These are phyloP conservation scores for Polypterus senegalus DNA, from an alignment of 2,113 vertebrate genomes.

Conservation along the genomic window DNA sequence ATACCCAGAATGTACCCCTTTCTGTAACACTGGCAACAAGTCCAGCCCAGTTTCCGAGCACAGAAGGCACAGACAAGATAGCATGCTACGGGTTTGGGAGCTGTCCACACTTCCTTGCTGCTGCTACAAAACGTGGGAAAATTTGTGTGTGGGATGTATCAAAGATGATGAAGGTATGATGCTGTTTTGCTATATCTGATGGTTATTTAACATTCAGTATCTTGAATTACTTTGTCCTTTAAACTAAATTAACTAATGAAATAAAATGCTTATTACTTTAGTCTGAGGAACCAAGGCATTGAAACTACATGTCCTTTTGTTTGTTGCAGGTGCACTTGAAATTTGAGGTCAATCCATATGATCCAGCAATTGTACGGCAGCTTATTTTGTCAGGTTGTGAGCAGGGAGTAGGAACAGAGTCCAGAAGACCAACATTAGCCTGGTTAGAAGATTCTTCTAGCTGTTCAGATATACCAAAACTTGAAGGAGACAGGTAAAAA, in stretches of 20 bases:
- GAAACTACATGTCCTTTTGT: conserved; percentile 13
- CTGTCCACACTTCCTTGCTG: conserved; percentile 91
- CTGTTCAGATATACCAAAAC: conserved; percentile 93
- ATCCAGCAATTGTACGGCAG: conserved; percentile 84
- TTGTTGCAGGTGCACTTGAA: conserved; percentile 82
- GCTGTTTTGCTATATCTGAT: too few relatives aligned
- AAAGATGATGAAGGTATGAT: conserved; percentile 92
- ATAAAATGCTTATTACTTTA: not conserved
- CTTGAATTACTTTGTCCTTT: too few relatives aligned
- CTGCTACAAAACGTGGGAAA: conserved; percentile 90
- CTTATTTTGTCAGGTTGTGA: conserved; percentile 74
- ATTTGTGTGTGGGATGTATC: conserved; percentile 97
- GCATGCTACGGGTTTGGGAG: conserved; percentile 92
- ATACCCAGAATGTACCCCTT: conserved; percentile 95
- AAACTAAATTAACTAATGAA: too few relatives aligned
- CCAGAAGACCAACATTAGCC: conserved; percentile 77
- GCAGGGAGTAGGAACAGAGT: conserved; percentile 70
- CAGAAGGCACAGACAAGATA: conserved; percentile 84
- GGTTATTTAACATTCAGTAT: too few relatives aligned
- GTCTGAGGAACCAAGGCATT: not conserved
- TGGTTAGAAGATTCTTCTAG: conserved; percentile 93
- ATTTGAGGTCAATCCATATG: conserved; percentile 94
- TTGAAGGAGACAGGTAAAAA: conserved; percentile 90
- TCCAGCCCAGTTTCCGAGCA: conserved; percentile 86
- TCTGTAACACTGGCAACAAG: conserved; percentile 92